Evolutionary conservation across 2,797 vertebrate species (phyloP).

Genomic region (Luscinia megarhynchos): DNA sequence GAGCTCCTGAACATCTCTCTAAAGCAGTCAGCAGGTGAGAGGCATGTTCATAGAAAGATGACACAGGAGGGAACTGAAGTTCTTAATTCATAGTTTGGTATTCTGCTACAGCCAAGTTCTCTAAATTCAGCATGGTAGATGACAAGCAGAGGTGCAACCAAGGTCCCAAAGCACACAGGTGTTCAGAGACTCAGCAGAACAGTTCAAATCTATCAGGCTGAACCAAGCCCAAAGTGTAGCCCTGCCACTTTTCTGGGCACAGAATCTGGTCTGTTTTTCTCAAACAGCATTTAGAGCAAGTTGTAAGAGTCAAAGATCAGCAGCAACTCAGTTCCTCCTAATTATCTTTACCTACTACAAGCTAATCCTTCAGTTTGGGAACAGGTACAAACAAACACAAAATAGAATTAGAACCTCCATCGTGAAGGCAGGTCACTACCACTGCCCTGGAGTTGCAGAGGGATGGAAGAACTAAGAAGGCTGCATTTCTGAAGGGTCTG

Average conservation of each 20-base stretch:
- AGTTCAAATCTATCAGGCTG: background rate
- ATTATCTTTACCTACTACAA: background rate
- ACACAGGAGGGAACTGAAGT: background rate
- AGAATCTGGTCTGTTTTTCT: background rate
- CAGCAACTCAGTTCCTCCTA: background rate
- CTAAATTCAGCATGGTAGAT: background rate
- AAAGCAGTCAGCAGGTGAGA: background rate
- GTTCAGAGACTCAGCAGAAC: background rate
- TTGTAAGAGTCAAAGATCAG: background rate
- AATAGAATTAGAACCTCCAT: background rate
- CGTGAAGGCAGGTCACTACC: background rate
- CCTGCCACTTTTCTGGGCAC: background rate
- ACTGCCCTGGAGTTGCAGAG: background rate
- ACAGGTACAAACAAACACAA: background rate
- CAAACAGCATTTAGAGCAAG: background rate
- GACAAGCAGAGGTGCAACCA: background rate
- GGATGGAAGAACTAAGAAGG: background rate
- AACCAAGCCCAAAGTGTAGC: background rate
- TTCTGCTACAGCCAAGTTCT: background rate
- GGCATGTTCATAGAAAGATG: rapidly evolving
- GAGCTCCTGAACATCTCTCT: background rate
- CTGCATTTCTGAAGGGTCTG: background rate
- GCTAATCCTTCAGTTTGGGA: background rate
- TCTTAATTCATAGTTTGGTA: background rate
- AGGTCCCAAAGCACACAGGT: background rate